Evolutionary conservation across 2,797 vertebrate species (phyloP).

Genomic region (Ammospiza maritima): DNA sequence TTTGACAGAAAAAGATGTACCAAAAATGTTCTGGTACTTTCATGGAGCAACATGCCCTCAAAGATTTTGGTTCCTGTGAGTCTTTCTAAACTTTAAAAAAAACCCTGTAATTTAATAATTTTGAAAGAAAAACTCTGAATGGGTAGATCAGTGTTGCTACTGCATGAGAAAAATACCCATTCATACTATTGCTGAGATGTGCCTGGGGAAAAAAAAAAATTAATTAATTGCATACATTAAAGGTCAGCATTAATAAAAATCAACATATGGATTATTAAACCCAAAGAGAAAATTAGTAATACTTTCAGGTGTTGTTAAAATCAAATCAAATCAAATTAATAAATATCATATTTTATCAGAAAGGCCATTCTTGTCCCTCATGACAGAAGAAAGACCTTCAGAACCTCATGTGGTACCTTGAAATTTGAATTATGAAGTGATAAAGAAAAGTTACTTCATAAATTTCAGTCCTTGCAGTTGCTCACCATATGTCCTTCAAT

Average conservation of each 20-base stretch:
- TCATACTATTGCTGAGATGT: not conserved
- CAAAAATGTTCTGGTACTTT: not conserved
- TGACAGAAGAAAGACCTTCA: slow-evolving; percentile 27
- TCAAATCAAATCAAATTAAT: slow-evolving; percentile 19
- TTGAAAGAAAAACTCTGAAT: not conserved
- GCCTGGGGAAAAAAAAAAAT: not conserved
- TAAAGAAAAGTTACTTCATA: slow-evolving; percentile 40
- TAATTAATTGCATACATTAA: slow-evolving; percentile 45
- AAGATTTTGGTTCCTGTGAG: not conserved
- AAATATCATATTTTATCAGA: not conserved
- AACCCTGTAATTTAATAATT: not conserved
- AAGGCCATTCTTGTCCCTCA: not conserved
- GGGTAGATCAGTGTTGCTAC: not conserved
- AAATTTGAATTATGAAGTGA: slow-evolving; percentile 36
- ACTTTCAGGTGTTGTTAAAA: slow-evolving; percentile 11
- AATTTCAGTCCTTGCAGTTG: not conserved
- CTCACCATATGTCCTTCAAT: not conserved
- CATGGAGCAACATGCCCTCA: not conserved
- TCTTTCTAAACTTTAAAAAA: not conserved
- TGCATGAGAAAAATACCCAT: not conserved
- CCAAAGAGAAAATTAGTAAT: slow-evolving; percentile 31
- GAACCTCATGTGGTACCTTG: slow-evolving; percentile 11
- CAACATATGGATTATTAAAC: slow-evolving; percentile 37
- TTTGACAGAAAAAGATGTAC: not conserved
- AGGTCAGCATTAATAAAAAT: slow-evolving; percentile 62